Percentiles rank a stretch among this genome's conserved stretches.
phyloP scores from a whole-genome alignment of 2,113 vertebrate genomes.

The Condylura cristata region DNA sequence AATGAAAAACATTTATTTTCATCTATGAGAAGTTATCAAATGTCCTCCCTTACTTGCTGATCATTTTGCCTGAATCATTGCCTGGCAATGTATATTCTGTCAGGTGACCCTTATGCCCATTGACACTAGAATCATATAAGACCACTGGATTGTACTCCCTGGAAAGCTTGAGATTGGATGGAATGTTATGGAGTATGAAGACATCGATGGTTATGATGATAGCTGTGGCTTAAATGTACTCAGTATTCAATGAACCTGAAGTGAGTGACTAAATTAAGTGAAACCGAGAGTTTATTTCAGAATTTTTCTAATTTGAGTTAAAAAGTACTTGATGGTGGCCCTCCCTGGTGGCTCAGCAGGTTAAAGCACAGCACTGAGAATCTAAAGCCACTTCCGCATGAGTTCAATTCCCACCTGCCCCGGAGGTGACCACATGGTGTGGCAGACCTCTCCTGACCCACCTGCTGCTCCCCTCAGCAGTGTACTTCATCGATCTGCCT shows the following conservation, averaged over 20 bases:
- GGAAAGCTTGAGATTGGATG: background rate
- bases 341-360: no score
- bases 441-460: no score
- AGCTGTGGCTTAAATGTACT: background rate
- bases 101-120: background rate
- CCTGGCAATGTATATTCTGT: background rate
- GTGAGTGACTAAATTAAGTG: constrained; percentile 28
- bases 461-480: no score
- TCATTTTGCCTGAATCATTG: constrained; percentile 8
- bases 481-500: no score
- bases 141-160: background rate
- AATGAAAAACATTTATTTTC: constrained; percentile 65
- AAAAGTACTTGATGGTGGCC: background rate
- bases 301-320: constrained; percentile 12
- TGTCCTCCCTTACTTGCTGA: background rate
- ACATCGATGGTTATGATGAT: background rate
- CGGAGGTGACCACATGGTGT: no score
- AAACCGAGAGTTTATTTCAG: background rate
- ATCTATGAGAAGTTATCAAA: background rate
- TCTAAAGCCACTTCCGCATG: no score
- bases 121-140: constrained; percentile 19
- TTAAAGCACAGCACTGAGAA: no score
- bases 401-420: no score
- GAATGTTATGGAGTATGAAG: background rate
- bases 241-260: background rate